Evolutionary conservation across 2,888 invertebrate species (phyloP), one percentile per base, ranked within the genome.

Genomic region (Tetranychus truncatus): DNA sequence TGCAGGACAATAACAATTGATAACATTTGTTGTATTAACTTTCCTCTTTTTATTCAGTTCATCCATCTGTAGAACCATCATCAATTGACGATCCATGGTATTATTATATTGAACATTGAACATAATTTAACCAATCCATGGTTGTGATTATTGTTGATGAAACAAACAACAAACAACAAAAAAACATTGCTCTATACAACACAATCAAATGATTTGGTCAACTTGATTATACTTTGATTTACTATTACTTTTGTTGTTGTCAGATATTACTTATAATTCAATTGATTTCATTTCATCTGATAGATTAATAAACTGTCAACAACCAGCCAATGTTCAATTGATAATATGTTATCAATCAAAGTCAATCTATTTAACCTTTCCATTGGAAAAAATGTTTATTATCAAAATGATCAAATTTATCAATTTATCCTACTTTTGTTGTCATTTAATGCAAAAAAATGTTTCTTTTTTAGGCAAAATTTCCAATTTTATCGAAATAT

Each of bases 301-400:
- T 55, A 55, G 55, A 55, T 55, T 55, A 55, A 55, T 55, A 55
- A 55, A 55, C 55, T 55, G 55, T 55, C 55, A 55, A 55, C 55
- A 55, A 55, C 55, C 9, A 55, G 55, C 55, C 55, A 55, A 55
- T 55, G 55, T 55, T 55, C 55, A 55, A 55, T 15, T 55, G 55
- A 55, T 15, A 55, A 55, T 55, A 55, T 55, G 55, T 55, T 55
- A 55, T 55, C 55, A 55, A 55, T 55, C 55, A 55, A 55, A 55
- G 55, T 55, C 55, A 55, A 55, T 6, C 55, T 55, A 55, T 55
- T 55, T 55, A 55, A 55, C 55, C 55, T 55, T 55, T 15, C 34
- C 55, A 15, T 5, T 55, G 55, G 55, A 55, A 55, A 55, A 15
- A 9, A 55, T 55, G 11, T 5, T 55, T 55, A 46, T 46, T 15